A percentile compares a stretch with the other conserved stretches of the same genome.
phyloP scores from a whole-genome alignment of 1,140 invertebrate genomes.

The Steinernema feltiae region DNA sequence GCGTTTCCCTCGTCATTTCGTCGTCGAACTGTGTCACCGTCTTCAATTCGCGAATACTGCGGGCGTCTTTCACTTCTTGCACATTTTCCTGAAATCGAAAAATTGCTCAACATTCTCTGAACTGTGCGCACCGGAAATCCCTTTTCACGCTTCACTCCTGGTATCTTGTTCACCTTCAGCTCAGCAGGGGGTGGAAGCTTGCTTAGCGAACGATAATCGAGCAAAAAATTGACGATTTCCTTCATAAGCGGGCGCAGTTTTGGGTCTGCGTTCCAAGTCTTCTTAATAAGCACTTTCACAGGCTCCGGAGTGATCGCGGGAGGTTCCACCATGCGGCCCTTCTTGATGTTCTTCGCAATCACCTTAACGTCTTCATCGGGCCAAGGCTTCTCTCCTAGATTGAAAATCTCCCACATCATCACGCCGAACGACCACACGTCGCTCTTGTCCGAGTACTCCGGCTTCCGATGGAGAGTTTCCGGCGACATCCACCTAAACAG shows the following conservation, averaged over 20 bases:
- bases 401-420: slow-evolving; percentile 79
- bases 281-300: slow-evolving; percentile 23
- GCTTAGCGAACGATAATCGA: background rate
- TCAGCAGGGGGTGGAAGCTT: background rate
- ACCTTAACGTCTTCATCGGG: slow-evolving; percentile 15
- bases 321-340: slow-evolving; percentile 2
- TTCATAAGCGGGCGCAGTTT: background rate
- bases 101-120: too few relatives aligned
- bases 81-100: too few relatives aligned
- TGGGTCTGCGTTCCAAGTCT: slow-evolving; percentile 12
- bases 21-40: background rate
- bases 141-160: background rate
- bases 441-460: slow-evolving; percentile 74
- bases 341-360: slow-evolving; percentile 18
- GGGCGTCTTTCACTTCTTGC: background rate
- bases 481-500: slow-evolving; percentile 68
- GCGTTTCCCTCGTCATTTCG: background rate
- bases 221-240: background rate
- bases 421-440: slow-evolving; percentile 84
- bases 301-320: slow-evolving; percentile 19
- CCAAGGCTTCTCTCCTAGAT: slow-evolving; percentile 56
- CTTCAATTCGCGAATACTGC: background rate
- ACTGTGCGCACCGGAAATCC: too few relatives aligned
- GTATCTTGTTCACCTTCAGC: background rate
- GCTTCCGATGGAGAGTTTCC: slow-evolving; percentile 68